Evolutionary conservation across 2,888 invertebrate species (phyloP), one percentile per base, ranked within the genome.

Genomic region (Ornithoptera alexandrae): DNA sequence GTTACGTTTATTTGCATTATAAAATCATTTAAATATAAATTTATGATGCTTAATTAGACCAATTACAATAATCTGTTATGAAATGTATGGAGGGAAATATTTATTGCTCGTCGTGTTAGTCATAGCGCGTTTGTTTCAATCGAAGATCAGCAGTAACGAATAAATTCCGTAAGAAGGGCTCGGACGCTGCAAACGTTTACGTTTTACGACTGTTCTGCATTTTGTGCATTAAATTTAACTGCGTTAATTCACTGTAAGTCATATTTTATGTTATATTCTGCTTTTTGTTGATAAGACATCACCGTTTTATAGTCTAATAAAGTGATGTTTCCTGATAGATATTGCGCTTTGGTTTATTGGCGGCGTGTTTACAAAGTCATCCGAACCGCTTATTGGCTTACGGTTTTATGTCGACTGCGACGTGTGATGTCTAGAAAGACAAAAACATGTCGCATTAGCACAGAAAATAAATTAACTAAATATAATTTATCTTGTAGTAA

Each of bases 241-340:
- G 61, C 73, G 74, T 74, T 74, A 74, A 75, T 77, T 74, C 74
- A 71, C 74, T 74, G 71, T 75, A 74, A 75, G 73, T 73, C 71
- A 74, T 74, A 76, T 74, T 73, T 74, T 72, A 73, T 69, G 74
- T 74, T 72, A 75, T 74, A 72, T 70, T 67, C 70, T 73, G 70
- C 74, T 73, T 74, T 70, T 77, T 77, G 78, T 78, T 79, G 79
- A 79, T 83, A 78, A 79, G 78, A 73, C 75, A 72, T 76, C 77
- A 73, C 30, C 74, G 76, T 76, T 81, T 87, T 85, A 87, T 83
- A 75, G 74, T 76, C 77, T 77, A 81, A 81, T 87, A 86, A 88
- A 88, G 77, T 78, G 72, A 81, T 79, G 79, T 81, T 84, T 84
- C 83, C 83, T 84, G 84, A 87, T 85, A 81, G 82, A 82, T 84